A percentile compares a stretch with the other conserved stretches of the same genome.
Conservation (phyloP, 2,113 vertebrate species). For the Pluvialis apricaria region DNA sequence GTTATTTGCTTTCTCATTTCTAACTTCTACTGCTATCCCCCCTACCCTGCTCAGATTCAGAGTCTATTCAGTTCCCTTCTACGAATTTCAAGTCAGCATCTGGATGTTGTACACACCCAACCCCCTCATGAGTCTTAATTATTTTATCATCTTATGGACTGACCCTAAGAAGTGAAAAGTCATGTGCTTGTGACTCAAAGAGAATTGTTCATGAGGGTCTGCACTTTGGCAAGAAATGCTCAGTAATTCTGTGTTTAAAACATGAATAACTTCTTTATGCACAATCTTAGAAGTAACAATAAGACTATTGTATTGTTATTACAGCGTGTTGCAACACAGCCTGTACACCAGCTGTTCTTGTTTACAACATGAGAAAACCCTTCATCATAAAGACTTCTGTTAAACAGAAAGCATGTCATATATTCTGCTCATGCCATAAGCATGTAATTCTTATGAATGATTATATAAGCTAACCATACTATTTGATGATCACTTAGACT, state of each 20-base stretch:
- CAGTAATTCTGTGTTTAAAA: conserved; percentile 51
- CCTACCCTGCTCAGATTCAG: background rate
- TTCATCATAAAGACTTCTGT: background rate
- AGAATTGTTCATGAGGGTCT: conserved; percentile 36
- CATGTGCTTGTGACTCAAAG: background rate
- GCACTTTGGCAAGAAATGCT: conserved; percentile 15
- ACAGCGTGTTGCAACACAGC: conserved; percentile 20
- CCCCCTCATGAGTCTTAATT: background rate
- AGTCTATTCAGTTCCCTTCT: background rate
- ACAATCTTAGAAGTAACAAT: conserved; percentile 62
- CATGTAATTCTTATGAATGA: background rate
- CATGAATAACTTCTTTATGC: conserved; percentile 72
- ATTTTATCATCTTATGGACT: background rate
- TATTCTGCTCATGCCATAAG: background rate
- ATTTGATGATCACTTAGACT: background rate
- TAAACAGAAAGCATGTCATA: background rate
- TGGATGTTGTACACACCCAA: background rate
- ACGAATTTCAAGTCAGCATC: background rate
- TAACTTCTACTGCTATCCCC: background rate
- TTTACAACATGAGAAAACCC: conserved; percentile 39
- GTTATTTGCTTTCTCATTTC: background rate
- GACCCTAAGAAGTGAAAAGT: background rate
- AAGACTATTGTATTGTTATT: conserved; percentile 61
- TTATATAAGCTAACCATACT: background rate
- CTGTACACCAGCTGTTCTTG: conserved; percentile 59